Conservation (phyloP, 2,797 vertebrate genomes). For the Silurus aristotelis region DNA sequence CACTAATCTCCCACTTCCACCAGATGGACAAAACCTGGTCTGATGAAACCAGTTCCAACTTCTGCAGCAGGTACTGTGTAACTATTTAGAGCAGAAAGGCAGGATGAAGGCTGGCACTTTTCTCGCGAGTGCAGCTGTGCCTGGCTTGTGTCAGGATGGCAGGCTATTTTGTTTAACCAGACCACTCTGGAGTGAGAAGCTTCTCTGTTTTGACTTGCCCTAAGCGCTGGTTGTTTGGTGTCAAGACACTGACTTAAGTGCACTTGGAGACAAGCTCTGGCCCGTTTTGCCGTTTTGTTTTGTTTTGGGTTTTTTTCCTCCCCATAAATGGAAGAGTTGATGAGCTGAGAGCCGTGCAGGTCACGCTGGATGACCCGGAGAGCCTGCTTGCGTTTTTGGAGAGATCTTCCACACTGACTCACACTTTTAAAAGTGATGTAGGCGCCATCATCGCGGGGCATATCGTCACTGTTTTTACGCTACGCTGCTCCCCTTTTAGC, state of each 20-base stretch:
- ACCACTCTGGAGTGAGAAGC: slow-evolving; percentile 24
- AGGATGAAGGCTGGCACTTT: slow-evolving; percentile 26
- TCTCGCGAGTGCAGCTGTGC: slow-evolving; percentile 29
- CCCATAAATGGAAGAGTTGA: slow-evolving; percentile 28
- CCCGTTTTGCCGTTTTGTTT: background rate
- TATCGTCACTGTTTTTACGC: background rate
- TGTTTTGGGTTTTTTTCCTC: background rate
- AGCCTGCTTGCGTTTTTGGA: slow-evolving; percentile 13
- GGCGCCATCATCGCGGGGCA: background rate
- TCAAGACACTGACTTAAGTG: slow-evolving; percentile 19
- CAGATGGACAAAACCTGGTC: background rate
- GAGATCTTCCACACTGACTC: slow-evolving; percentile 10
- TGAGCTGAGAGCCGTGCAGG: slow-evolving; percentile 15
- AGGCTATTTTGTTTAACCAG: slow-evolving; percentile 35
- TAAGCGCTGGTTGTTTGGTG: slow-evolving; percentile 16
- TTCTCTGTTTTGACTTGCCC: slow-evolving; percentile 49
- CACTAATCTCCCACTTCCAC: background rate
- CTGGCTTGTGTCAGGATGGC: slow-evolving; percentile 43
- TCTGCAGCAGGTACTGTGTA: background rate
- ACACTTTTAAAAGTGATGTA: slow-evolving; percentile 2
- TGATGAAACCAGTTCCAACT: background rate
- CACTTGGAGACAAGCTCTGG: slow-evolving; percentile 6
- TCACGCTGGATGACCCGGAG: slow-evolving; percentile 8
- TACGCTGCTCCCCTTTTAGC: background rate
- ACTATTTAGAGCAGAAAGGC: slow-evolving; percentile 26